Conservation (phyloP, 2,797 vertebrate species). For the Trichosurus vulpecula region DNA sequence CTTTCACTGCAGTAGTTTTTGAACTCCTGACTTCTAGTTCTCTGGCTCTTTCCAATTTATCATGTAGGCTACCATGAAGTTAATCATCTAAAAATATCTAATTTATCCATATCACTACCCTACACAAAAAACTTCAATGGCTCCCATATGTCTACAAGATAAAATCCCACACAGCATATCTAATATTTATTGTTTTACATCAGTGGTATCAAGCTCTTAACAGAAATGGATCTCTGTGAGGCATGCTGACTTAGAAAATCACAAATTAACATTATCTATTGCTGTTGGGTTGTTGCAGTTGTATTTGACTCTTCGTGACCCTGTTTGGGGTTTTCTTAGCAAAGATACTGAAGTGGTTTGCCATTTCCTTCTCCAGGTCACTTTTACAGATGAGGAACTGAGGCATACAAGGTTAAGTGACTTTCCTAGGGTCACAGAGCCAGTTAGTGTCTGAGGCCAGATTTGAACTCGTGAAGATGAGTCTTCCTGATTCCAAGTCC, state of each 20-base stretch:
- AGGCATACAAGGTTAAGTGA: background rate
- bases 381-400: background rate
- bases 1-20: too few species aligned
- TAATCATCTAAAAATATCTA: background rate
- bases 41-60: background rate
- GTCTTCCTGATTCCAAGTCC: background rate
- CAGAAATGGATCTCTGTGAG: background rate
- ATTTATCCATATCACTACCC: background rate
- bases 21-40: background rate
- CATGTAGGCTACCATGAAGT: background rate
- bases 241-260: background rate
- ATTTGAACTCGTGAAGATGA: background rate
- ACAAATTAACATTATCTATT: background rate
- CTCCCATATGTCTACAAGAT: background rate
- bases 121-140: background rate
- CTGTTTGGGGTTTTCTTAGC: background rate
- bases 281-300: background rate
- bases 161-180: background rate
- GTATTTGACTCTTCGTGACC: background rate
- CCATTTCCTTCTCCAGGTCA: background rate
- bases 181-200: background rate
- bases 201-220: background rate
- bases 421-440: background rate
- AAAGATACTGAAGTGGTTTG: background rate
- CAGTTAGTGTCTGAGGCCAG: background rate